Conservation (phyloP, 2,797 vertebrate genomes). For the Rhinoraja longicauda region DNA sequence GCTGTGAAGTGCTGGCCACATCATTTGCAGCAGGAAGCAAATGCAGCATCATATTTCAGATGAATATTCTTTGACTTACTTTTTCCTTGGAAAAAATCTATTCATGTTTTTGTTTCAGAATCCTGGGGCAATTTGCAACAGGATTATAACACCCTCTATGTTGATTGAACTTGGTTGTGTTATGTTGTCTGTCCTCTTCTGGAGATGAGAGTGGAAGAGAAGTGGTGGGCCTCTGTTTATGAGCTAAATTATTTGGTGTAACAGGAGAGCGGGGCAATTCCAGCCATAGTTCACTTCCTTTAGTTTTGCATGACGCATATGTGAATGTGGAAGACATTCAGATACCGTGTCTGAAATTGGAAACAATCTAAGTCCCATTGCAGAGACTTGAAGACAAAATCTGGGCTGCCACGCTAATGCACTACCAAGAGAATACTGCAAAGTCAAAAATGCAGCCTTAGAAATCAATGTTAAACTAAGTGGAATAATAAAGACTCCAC, state of each 20-base stretch:
- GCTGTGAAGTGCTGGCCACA: not conserved
- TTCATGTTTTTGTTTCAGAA: not conserved
- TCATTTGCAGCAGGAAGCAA: not conserved
- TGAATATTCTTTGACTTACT: not conserved
- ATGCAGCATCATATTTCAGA: not conserved
- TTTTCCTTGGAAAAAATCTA: not conserved
- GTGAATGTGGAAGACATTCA: not conserved
- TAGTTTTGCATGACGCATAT: not conserved
- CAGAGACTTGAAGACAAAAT: not conserved
- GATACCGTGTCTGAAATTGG: not conserved
- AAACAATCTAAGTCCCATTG: not conserved
- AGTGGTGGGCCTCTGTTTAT: not conserved
- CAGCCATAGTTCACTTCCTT: not conserved
- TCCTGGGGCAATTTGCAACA: not conserved
- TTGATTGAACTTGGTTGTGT: not conserved
- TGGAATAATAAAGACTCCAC: not conserved
- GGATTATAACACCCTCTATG: not conserved
- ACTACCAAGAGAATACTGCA: not conserved
- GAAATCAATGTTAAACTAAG: not conserved
- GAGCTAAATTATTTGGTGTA: not conserved
- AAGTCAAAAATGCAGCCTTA: not conserved
- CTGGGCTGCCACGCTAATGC: not conserved
- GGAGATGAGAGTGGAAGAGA: not conserved
- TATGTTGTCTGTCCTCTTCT: not conserved
- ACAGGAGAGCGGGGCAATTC: not conserved